Evolutionary conservation across 2,113 vertebrate genomes (phyloP), one percentile per base, ranked within the genome.

Genomic region (Corythornis cristatus): DNA sequence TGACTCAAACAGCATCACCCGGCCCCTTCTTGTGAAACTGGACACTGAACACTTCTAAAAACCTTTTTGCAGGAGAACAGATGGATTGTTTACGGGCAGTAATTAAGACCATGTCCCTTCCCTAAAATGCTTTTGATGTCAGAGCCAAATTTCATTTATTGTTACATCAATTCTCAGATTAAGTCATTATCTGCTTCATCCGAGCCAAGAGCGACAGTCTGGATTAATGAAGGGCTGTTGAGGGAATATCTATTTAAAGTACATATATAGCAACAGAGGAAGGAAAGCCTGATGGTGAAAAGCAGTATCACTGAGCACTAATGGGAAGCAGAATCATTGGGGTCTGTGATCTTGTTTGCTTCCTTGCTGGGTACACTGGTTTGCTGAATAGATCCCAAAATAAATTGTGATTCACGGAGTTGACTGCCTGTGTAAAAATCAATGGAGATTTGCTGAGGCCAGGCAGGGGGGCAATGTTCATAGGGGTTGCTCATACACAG

Each of bases 91-190:
- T 76, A 68, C 54, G 82, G 62, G 31, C 67, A 77, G 3, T 76
- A 92, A 82, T 68, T 82, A 61, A 72, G 83, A 54, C 17, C 8
- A 2, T 14, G 31, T 65, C 70, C 50, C 45, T 93, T 74, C 54
- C 31, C 31, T 86, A 48, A 72, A 84, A 61, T 33, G 31, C n/a
- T 68, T 84, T 58, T 73, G 66, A 58, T 83, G 29, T 54, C 67
- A 71, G 51, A 58, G 46, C 62, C 75, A 80, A 77, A 73, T 89
- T 92, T 96, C 51, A 66, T 87, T 89, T 76, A 40, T 37, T 81
- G 37, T 84, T 93, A 40, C 46, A 82, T 76, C 42, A 35, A 29
- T 75, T 79, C 70, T 82, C 77, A 82, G 58, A 72, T 79, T 50
- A 85, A 92, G 50, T 73, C 37, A 68, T 77, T 74, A 61, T 45